These are phyloP conservation scores for Vanessa atalanta DNA, from an alignment of 1,140 invertebrate genomes.

Conservation along the genomic window DNA sequence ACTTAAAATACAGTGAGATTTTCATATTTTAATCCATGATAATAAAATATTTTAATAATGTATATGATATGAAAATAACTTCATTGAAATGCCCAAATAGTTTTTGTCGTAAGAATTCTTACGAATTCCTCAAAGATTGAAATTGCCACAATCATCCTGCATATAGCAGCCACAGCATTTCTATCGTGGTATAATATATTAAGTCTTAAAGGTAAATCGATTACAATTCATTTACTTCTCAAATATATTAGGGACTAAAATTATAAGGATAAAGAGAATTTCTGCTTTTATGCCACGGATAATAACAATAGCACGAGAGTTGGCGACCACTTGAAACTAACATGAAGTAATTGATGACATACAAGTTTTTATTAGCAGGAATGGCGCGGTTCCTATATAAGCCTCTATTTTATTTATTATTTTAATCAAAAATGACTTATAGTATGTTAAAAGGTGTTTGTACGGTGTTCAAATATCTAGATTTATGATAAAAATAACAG, in stretches of 20 bases:
- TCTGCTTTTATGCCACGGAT: background rate
- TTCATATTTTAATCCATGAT: constrained; percentile 25
- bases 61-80: constrained; percentile 39
- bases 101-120: constrained; percentile 3
- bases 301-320: background rate
- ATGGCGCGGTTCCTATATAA: too few species aligned
- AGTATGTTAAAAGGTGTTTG: too few species aligned
- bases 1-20: constrained; percentile 51
- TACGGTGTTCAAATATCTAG: too few species aligned
- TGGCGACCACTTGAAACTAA: too few species aligned
- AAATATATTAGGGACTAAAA: background rate
- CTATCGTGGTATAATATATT: constrained; percentile 3
- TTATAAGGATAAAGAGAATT: background rate
- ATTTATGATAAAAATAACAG: too few species aligned
- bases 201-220: background rate
- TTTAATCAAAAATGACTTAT: too few species aligned
- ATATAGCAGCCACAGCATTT: background rate
- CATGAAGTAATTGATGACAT: too few species aligned
- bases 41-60: constrained; percentile 31
- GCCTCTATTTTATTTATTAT: too few species aligned
- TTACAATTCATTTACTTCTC: constrained; percentile 3
- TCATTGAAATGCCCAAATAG: constrained; percentile 23
- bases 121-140: background rate
- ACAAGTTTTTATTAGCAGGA: too few species aligned
- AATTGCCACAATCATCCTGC: background rate